Evolutionary conservation across 2,113 vertebrate species (phyloP).

Genomic region (human (Homo sapiens)): GRCh38 chr16:7844001-7844500

Average conservation of each 20-base stretch:
- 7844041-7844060: slow-evolving; percentile 84
- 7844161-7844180: slow-evolving; percentile 42
- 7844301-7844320: too few species aligned
- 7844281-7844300: not conserved
- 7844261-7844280: not conserved
- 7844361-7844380: not conserved
- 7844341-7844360: not conserved
- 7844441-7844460: too few species aligned
- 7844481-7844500: not conserved
- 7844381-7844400: not conserved
- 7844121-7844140: slow-evolving; percentile 60
- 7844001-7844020: slow-evolving; percentile 74
- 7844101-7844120: slow-evolving; percentile 82
- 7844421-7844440: not conserved
- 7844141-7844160: not conserved
- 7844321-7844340: not conserved
- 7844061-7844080: slow-evolving; percentile 80
- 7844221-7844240: not conserved
- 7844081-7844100: slow-evolving; percentile 69
- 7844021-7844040: slow-evolving; percentile 81
- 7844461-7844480: not conserved
- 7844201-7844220: not conserved
- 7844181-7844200: not conserved
- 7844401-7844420: not conserved
- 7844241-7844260: not conserved